These are phyloP conservation scores for Mionectes olivaceus DNA, from an alignment of 2,797 vertebrate species.

Conservation along the genomic window DNA sequence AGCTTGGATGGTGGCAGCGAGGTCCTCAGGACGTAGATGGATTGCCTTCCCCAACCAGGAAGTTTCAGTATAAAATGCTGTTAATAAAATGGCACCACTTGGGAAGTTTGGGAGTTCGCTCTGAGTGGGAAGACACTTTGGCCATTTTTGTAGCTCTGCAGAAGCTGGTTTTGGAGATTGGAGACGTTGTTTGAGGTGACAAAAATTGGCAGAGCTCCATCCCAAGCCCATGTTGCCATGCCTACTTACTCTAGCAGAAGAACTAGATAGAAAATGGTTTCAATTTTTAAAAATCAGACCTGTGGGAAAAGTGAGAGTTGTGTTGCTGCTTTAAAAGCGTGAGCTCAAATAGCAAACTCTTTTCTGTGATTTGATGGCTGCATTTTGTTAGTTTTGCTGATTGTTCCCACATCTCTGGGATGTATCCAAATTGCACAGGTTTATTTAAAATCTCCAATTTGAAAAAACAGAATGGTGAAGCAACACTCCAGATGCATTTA, in stretches of 20 bases:
- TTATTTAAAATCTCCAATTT: slow-evolving; percentile 41
- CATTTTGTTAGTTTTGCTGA: neutral
- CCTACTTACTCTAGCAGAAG: neutral
- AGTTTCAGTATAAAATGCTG: neutral
- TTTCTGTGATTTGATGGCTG: neutral
- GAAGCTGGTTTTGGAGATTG: neutral
- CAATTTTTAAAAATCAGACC: neutral
- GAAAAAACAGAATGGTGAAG: neutral
- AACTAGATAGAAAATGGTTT: neutral
- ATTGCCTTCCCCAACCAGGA: too few species aligned
- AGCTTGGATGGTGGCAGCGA: too few species aligned
- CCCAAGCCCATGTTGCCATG: neutral
- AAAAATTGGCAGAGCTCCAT: neutral
- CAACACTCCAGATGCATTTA: neutral
- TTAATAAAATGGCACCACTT: neutral
- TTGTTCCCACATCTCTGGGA: neutral
- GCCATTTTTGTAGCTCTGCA: neutral
- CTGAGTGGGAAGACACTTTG: neutral
- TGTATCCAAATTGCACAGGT: neutral
- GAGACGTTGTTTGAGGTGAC: neutral
- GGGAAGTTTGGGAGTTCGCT: neutral
- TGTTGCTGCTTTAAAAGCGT: slow-evolving; percentile 5
- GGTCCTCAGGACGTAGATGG: too few species aligned
- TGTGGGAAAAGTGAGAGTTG: slow-evolving; percentile 24
- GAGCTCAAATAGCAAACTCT: neutral